Conservation (phyloP, 2,113 vertebrate genomes). For the Ceyx margarethae region DNA sequence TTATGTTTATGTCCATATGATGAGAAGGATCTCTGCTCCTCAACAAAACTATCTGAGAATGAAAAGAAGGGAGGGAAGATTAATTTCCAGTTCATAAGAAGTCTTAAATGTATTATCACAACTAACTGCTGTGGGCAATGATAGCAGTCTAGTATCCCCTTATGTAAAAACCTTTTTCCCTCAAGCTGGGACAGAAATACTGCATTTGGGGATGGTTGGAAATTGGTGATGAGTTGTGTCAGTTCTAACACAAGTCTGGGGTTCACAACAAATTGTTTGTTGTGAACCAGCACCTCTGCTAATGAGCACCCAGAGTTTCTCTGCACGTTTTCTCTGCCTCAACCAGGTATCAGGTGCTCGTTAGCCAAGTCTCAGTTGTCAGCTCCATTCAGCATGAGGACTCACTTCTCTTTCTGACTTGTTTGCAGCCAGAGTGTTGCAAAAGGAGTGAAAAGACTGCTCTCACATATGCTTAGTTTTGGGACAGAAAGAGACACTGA, state of each 20-base stretch:
- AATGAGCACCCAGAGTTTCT: background rate
- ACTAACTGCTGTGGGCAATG: background rate
- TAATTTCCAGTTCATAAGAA: background rate
- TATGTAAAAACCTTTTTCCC: background rate
- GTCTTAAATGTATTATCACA: background rate
- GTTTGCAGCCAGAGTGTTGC: background rate
- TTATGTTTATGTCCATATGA: too few relatives aligned
- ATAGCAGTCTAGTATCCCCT: background rate
- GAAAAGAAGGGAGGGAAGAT: background rate
- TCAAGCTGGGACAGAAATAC: background rate
- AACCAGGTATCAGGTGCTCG: background rate
- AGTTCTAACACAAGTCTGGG: background rate
- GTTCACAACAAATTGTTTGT: too few relatives aligned
- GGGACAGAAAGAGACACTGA: background rate
- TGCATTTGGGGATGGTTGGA: background rate
- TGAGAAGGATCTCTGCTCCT: background rate
- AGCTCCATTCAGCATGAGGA: rapidly evolving
- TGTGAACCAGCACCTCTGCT: background rate
- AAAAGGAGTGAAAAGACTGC: background rate
- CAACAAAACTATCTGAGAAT: background rate
- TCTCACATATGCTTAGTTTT: background rate
- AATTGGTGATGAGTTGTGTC: background rate
- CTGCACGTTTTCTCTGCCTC: background rate
- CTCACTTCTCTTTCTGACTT: background rate
- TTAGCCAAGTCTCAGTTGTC: background rate